A percentile compares a stretch with the other conserved stretches of the same genome.
These are phyloP conservation scores for Ganaspis sp. DNA, from an alignment of 1,140 invertebrate genomes.

Conservation along the genomic window DNA sequence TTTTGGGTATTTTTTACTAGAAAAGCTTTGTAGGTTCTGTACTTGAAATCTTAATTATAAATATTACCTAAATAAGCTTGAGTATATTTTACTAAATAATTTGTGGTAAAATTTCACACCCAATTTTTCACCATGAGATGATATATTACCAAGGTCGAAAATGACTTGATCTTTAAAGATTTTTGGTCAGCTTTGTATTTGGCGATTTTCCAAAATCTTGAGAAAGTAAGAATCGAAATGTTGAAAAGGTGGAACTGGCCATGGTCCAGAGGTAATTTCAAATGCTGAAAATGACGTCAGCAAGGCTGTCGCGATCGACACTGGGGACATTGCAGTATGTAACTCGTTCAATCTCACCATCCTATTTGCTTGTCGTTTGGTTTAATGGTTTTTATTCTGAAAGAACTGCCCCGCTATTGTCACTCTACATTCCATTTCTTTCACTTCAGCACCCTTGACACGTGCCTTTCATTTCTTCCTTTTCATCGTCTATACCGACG, in stretches of 20 bases:
- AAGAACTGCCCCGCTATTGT: constrained; percentile 5
- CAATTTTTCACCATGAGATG: no score
- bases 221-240: background rate
- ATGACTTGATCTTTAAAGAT: background rate
- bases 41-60: no score
- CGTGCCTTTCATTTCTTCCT: constrained; percentile 18
- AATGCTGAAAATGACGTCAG: constrained; percentile 52
- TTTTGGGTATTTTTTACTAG: no score
- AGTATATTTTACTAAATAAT: no score
- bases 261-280: constrained; percentile 59
- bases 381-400: constrained; percentile 30
- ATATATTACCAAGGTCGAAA: background rate
- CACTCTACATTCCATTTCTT: constrained; percentile 23
- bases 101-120: no score
- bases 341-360: constrained; percentile 49
- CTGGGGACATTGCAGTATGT: constrained; percentile 31
- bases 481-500: background rate
- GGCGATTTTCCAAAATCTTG: background rate
- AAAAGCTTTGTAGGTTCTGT: no score
- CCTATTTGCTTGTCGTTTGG: constrained; percentile 42
- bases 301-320: constrained; percentile 41
- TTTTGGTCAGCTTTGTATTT: background rate
- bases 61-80: no score
- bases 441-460: constrained; percentile 31
- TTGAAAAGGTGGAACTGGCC: constrained; percentile 48